phyloP scores from a whole-genome alignment of 2,888 invertebrate genomes.

The Belgica antarctica region DNA sequence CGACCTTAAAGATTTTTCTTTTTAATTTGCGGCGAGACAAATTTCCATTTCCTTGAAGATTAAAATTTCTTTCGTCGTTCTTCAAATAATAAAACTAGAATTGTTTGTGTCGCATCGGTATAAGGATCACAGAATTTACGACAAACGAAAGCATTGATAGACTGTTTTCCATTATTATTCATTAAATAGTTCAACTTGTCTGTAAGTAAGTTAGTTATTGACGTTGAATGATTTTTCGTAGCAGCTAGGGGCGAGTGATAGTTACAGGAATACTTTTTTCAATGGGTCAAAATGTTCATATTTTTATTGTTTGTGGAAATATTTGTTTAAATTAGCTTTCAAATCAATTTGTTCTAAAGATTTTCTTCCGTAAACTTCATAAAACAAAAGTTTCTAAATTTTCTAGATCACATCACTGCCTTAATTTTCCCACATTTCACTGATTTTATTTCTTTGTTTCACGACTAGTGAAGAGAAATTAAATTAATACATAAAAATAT shows the following conservation, averaged over 20 bases:
- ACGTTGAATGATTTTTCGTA: not conserved
- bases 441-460: constrained; percentile 16
- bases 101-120: constrained; percentile 17
- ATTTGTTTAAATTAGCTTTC: no score
- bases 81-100: constrained; percentile 14
- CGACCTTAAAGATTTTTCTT: not conserved
- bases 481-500: constrained; percentile 39
- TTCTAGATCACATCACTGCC: no score
- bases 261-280: no score
- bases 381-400: no score
- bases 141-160: no score
- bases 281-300: not conserved
- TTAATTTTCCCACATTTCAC: no score
- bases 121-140: constrained; percentile 22
- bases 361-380: no score
- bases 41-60: constrained; percentile 35
- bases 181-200: not conserved
- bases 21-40: constrained; percentile 40
- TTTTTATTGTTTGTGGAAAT: no score
- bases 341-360: no score
- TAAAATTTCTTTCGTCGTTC: constrained; percentile 14
- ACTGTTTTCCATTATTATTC: not conserved
- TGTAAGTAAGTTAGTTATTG: not conserved
- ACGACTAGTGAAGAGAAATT: not conserved
- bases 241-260: no score